These are phyloP conservation scores for Drosophila mercatorum DNA, from an alignment of 2,888 invertebrate genomes.

Conservation along the genomic window DNA sequence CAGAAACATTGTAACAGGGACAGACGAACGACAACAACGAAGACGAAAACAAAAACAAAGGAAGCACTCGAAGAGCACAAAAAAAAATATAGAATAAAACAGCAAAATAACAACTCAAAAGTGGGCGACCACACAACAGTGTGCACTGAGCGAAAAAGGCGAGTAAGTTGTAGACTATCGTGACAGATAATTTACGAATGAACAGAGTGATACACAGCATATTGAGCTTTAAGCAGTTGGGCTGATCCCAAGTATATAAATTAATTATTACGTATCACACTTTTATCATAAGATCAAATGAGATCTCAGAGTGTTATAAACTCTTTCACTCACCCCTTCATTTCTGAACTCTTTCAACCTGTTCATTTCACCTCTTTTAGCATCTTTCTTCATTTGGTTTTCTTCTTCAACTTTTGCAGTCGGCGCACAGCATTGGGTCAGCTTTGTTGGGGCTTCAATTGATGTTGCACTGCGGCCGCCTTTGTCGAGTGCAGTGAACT, in stretches of 20 bases:
- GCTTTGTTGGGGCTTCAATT: slow-evolving; percentile 19
- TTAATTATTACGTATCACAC: too few species aligned
- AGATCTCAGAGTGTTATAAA: too few species aligned
- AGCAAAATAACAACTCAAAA: slow-evolving; percentile 47
- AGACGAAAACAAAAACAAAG: slow-evolving; percentile 64
- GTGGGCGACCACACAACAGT: slow-evolving; percentile 74
- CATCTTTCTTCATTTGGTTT: background rate
- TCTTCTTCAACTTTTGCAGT: slow-evolving; percentile 11
- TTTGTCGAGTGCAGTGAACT: slow-evolving; percentile 62
- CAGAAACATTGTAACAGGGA: slow-evolving; percentile 72
- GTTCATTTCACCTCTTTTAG: background rate
- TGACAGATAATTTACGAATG: too few species aligned
- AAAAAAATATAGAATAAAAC: background rate
- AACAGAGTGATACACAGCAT: too few species aligned
- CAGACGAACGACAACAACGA: slow-evolving; percentile 48
- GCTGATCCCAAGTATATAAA: too few species aligned
- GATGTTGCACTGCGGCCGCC: slow-evolving; percentile 31
- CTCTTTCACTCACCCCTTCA: background rate
- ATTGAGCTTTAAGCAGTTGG: too few species aligned
- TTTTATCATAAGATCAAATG: too few species aligned
- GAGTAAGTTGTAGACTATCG: background rate
- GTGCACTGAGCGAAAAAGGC: slow-evolving; percentile 53
- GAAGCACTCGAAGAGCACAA: slow-evolving; percentile 30
- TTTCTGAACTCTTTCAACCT: background rate
- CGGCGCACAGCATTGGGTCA: slow-evolving; percentile 23